A percentile compares a stretch with the other conserved stretches of the same genome.
These are phyloP conservation scores for Boloria selene DNA, from an alignment of 2,888 invertebrate genomes.

Conservation along the genomic window DNA sequence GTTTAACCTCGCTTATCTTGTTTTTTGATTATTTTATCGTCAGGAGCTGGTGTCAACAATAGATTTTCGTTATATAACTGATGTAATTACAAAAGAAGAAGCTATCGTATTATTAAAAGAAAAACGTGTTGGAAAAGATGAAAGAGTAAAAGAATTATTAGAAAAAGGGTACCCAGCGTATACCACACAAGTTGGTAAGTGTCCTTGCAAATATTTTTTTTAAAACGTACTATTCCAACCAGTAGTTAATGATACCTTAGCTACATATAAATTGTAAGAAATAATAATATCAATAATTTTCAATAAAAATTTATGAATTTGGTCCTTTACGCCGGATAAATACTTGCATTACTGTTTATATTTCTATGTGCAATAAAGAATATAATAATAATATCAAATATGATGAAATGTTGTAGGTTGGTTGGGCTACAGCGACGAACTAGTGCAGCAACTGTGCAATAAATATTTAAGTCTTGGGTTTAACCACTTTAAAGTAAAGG, in stretches of 20 bases:
- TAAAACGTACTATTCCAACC: too few relatives aligned
- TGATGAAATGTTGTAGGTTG: conserved; percentile 83
- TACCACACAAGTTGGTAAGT: conserved; percentile 90
- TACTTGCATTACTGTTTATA: too few relatives aligned
- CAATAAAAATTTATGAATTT: background rate
- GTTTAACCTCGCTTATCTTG: conserved; percentile 25
- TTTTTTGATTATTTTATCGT: conserved; percentile 25
- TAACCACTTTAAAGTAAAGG: conserved; percentile 93
- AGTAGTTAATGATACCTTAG: too few relatives aligned
- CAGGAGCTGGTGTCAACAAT: conserved; percentile 90
- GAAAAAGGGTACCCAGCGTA: conserved; percentile 91
- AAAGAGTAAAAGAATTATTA: conserved; percentile 84
- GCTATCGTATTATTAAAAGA: conserved; percentile 87
- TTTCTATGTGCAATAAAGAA: too few relatives aligned
- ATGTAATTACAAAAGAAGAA: conserved; percentile 91
- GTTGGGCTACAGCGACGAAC: conserved; percentile 92
- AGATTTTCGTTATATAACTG: conserved; percentile 92
- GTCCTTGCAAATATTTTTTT: too few relatives aligned
- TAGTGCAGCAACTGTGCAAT: conserved; percentile 85
- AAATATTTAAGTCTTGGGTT: conserved; percentile 90
- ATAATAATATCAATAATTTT: too few relatives aligned
- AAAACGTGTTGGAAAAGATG: conserved; percentile 80
- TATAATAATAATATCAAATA: too few relatives aligned
- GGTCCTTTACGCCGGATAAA: background rate
- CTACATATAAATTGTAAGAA: too few relatives aligned